Evolutionary conservation across 2,797 vertebrate species (phyloP).

Genomic region (Esox masquinongy): DNA sequence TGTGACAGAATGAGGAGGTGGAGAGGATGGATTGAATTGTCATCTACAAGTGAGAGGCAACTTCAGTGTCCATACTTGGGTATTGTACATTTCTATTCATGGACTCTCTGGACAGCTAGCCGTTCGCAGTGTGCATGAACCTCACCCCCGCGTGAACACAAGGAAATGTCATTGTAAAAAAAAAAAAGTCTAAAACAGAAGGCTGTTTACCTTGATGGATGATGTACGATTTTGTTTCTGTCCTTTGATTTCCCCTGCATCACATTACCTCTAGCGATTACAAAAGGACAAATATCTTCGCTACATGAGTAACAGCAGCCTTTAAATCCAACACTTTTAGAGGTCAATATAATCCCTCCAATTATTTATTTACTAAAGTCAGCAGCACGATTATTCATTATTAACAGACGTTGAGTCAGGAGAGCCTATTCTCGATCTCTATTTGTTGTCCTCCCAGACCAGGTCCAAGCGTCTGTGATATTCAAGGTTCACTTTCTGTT

Average conservation of each 20-base stretch:
- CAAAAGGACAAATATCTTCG: conserved; percentile 44
- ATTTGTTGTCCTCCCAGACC: neutral
- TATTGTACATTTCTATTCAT: neutral
- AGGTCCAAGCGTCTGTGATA: neutral
- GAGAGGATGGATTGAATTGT: neutral
- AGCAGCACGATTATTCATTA: conserved; percentile 52
- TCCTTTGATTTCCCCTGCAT: conserved; percentile 40
- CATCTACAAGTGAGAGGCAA: neutral
- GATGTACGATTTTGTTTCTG: conserved; percentile 5
- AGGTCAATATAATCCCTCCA: conserved; percentile 48
- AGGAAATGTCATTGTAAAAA: neutral
- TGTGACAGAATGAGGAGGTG: neutral
- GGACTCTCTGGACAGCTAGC: neutral
- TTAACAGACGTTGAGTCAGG: conserved; percentile 8
- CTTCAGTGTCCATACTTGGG: neutral
- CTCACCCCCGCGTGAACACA: neutral
- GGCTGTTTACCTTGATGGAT: conserved; percentile 12
- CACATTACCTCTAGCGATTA: conserved; percentile 43
- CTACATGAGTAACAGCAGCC: conserved; percentile 53
- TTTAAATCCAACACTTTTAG: conserved; percentile 53
- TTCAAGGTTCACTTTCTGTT: neutral
- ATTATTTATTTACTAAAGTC: conserved; percentile 54
- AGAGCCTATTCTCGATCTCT: neutral
- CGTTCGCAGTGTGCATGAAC: conserved; percentile 4
- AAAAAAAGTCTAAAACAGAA: neutral